Evolutionary conservation across 1,140 invertebrate genomes (phyloP), one percentile per base, ranked within the genome.

Genomic region (Drosophila sturtevanti): DNA sequence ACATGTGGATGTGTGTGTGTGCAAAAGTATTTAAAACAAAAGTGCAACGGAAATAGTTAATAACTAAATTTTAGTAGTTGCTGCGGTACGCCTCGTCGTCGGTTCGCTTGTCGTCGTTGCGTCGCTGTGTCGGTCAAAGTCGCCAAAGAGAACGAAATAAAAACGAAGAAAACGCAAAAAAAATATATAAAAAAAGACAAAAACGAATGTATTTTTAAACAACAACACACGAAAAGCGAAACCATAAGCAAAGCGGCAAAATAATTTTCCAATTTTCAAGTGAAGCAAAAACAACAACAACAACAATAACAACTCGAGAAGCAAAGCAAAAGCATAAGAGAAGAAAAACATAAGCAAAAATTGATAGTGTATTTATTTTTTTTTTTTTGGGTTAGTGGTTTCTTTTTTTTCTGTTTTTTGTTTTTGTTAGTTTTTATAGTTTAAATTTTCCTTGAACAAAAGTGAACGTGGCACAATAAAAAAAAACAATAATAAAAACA

Each of bases 21-120:
- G 69, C 69, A 41, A 63, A 72, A 64, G 69, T 73, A 75, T 76
- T 76, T 76, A 77, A 77, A 77, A 77, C 74, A 77, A 76, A 77
- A 69, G 73, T 70, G 73, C 74, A 77, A 70, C 74, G 73, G 73
- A 77, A 71, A 77, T 77, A 77, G 73, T 76, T 76, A 76, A 76
- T 75, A 76, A 76, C 72, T 68, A 76, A 76, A 76, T 68, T 76
- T 75, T 61, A 68, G 72, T 75, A 71, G 72, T 61, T 58, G 72
- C 63, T 62, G 70, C 72, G 73, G 73, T 77, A 41, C 67, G 74
- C n/a, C 24, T 56, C 27, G 65, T 65, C 48, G 58, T 24, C 59
- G 22, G 59, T 34, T 37, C 68, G 70, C 22, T 68, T 48, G 51
- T 44, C 24, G 24, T 52, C 48, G 34, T 34, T 35, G 12, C 24